Conservation (phyloP, 2,888 invertebrate genomes). For the Amaurobius ferox region DNA sequence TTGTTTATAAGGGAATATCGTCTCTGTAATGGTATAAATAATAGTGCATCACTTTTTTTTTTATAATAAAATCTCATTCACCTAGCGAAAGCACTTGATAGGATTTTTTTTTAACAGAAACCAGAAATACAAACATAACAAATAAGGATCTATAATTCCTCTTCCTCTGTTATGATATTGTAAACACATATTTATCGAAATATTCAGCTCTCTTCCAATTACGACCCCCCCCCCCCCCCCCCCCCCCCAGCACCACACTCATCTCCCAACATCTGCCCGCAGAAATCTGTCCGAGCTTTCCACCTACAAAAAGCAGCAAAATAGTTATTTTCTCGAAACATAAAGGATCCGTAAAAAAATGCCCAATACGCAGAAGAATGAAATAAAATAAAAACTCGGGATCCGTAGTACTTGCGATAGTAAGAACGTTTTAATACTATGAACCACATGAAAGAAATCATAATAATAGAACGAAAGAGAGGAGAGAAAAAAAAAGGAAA, state of each 20-base stretch:
- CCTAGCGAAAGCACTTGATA: not conserved
- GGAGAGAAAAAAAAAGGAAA: conserved; percentile 4
- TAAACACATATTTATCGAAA: conserved; percentile 64
- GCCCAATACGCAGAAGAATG: conserved; percentile 6
- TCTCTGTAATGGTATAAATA: no score
- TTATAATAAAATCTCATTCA: not conserved
- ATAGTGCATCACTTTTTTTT: no score
- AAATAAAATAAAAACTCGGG: not conserved
- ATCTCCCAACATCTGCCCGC: no score
- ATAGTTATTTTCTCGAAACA: not conserved
- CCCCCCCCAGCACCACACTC: no score
- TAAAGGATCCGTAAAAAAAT: conserved; percentile 18
- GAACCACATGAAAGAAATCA: conserved; percentile 56
- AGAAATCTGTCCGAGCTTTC: no score
- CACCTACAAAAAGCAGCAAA: not conserved
- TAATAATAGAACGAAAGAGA: conserved; percentile 52
- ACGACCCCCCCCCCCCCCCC: conserved; percentile 1
- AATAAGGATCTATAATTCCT: conserved; percentile 48
- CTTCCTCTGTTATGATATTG: conserved; percentile 24
- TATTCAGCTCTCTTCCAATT: conserved; percentile 49
- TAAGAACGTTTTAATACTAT: conserved; percentile 54
- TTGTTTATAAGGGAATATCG: no score
- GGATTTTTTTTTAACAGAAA: not conserved
- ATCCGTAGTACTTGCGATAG: conserved; percentile 65
- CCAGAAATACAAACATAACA: conserved; percentile 31